Evolutionary conservation across 2,888 invertebrate species (phyloP).

Genomic region (Tineola bisselliella): DNA sequence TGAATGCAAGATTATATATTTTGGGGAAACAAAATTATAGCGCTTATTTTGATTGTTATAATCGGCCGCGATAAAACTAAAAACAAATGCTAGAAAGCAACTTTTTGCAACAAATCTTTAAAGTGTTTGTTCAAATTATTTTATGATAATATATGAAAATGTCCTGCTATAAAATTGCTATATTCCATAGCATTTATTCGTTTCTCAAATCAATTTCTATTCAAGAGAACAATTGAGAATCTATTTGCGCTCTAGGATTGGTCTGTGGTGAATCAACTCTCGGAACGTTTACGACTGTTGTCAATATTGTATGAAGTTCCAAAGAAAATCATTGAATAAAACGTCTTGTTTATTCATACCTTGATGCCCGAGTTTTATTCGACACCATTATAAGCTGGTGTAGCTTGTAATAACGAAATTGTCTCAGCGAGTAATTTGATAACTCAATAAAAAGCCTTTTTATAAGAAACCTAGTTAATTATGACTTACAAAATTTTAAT

Average conservation of each 20-base stretch:
- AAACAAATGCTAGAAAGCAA: too few species aligned
- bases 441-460: constrained; percentile 20
- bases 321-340: not conserved
- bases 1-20: too few species aligned
- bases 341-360: not conserved
- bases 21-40: too few species aligned
- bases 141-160: too few species aligned
- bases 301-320: not conserved
- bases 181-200: too few species aligned
- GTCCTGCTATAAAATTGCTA: too few species aligned
- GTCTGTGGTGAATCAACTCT: not conserved
- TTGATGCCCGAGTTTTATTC: not conserved
- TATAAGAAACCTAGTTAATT: constrained; percentile 17
- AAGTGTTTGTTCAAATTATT: too few species aligned
- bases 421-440: constrained; percentile 17
- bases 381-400: not conserved
- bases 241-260: not conserved
- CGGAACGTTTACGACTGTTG: not conserved
- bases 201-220: not conserved
- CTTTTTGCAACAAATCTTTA: too few species aligned
- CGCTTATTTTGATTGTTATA: too few species aligned
- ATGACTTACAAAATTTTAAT: constrained; percentile 18
- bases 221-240: not conserved
- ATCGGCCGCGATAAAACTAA: too few species aligned
- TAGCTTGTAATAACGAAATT: not conserved